Base-by-base conservation (phyloP, 2,888 invertebrate genomes). In the Eupithecia insigniata region DNA sequence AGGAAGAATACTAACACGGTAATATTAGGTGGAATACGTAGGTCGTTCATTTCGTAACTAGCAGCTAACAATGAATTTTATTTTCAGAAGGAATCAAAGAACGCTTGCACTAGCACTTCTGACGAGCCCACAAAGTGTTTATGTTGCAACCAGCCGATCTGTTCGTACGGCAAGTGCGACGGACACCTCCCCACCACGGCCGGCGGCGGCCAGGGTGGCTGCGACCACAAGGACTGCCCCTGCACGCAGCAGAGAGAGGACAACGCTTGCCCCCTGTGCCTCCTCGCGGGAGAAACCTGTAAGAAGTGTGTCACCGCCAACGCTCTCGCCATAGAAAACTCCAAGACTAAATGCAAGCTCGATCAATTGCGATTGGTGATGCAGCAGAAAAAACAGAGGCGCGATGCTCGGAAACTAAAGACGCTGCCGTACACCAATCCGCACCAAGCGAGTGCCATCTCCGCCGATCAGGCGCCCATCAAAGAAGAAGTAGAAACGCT, bases 281-380 rank as follows among this genome's bases (percentile, higher is more conserved):
- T 80, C 16, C 73, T 76, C 10, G 71, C 80, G 22, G 85, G 84
- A 0, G 87, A 86, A n/a, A 78, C 83, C 65, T 96, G 94, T 91
- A 94, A 84, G 89, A 90, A 90, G 76, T 93, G 92, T 82, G 88
- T 90, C 80, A 87, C 87, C 10, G 94, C 92, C 77, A 90, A 90
- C 74, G 92, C 94, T 14, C 89, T 96, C 71, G 96, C 96, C 66
- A 91, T 96, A 85, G 97, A 97, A 79, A 97, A 97, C 86, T 95
- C 96, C 80, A 97, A 97, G 81, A 97, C 97, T 10, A 96, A 97
- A 83, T 97, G 97, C 80, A 98, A 98, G 90, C 95, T 98, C 89
- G 97, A 98, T 85, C 97, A 97, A 79, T 93, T 98, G 69, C 96
- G 98, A 79, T 95, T 97, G 79, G 97, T 98, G 72, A 97, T 99